Conservation (phyloP, 1,140 invertebrate species). For the Bathynomus jamesi region DNA sequence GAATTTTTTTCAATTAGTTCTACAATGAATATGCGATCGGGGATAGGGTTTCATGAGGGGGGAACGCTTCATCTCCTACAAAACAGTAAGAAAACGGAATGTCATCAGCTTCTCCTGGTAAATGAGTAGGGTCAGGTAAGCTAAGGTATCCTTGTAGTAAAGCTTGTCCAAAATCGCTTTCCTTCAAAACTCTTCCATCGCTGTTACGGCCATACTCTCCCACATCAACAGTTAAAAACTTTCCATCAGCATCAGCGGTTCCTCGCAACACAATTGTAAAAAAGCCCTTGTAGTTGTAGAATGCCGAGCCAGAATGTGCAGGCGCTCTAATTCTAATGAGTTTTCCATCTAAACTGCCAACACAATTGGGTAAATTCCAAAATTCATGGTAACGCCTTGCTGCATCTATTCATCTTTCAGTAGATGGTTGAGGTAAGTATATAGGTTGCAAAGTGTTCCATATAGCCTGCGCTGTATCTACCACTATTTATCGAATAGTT, state of each 20-base stretch:
- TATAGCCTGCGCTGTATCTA: no score
- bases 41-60: background rate
- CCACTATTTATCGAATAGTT: no score
- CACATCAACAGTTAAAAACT: background rate
- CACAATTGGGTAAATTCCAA: background rate
- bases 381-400: background rate
- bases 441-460: background rate
- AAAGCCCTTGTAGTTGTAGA: background rate
- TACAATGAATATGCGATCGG: background rate
- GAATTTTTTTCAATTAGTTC: no score
- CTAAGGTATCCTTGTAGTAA: no score
- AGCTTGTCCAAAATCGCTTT: no score
- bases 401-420: no score
- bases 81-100: background rate
- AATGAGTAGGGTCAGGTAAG: background rate
- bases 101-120: background rate
- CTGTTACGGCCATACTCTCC: background rate
- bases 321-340: background rate
- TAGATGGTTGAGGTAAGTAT: background rate
- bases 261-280: background rate
- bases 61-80: background rate
- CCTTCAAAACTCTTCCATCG: no score
- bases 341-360: background rate
- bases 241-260: background rate
- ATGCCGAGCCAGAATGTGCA: slow-evolving; percentile 4